phyloP scores from a whole-genome alignment of 2,797 vertebrate genomes.

The Hydrophis major region DNA sequence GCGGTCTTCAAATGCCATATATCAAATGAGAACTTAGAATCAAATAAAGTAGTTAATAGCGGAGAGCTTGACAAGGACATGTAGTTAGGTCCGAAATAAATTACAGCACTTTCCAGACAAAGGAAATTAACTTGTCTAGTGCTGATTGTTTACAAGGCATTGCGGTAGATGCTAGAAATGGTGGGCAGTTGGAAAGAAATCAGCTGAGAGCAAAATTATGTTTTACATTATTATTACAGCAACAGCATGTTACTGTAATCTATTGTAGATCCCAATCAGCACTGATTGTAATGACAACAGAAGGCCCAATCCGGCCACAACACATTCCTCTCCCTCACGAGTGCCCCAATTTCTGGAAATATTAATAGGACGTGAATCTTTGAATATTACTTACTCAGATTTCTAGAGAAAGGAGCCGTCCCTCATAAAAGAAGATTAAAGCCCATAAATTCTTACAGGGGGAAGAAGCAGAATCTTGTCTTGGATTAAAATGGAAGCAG shows the following conservation, averaged over 20 bases:
- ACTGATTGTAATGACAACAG: not conserved
- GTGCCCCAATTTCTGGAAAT: slow-evolving; percentile 59
- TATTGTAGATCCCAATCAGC: slow-evolving; percentile 9
- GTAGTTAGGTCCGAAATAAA: slow-evolving; percentile 10
- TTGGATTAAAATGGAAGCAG: slow-evolving; percentile 67
- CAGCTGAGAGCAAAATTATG: slow-evolving; percentile 31
- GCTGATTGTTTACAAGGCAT: slow-evolving; percentile 7
- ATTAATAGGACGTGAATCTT: slow-evolving; percentile 63
- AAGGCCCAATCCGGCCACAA: slow-evolving; percentile 14
- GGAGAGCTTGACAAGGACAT: slow-evolving; percentile 30
- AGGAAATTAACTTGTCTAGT: slow-evolving; percentile 12
- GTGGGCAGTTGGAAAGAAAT: slow-evolving; percentile 12
- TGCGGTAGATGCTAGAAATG: slow-evolving; percentile 20
- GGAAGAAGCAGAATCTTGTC: slow-evolving; percentile 64
- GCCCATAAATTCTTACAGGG: slow-evolving; percentile 69
- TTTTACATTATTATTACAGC: slow-evolving; percentile 25
- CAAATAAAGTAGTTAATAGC: slow-evolving; percentile 32
- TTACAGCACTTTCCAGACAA: slow-evolving; percentile 19
- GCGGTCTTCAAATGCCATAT: slow-evolving; percentile 25
- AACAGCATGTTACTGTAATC: not conserved
- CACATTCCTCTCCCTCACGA: slow-evolving; percentile 40
- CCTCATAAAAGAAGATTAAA: slow-evolving; percentile 72
- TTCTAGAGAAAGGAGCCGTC: slow-evolving; percentile 64
- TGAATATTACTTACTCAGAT: slow-evolving; percentile 65
- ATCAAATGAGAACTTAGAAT: slow-evolving; percentile 18